Conservation (phyloP, 2,113 vertebrate genomes). For the Promerops cafer region DNA sequence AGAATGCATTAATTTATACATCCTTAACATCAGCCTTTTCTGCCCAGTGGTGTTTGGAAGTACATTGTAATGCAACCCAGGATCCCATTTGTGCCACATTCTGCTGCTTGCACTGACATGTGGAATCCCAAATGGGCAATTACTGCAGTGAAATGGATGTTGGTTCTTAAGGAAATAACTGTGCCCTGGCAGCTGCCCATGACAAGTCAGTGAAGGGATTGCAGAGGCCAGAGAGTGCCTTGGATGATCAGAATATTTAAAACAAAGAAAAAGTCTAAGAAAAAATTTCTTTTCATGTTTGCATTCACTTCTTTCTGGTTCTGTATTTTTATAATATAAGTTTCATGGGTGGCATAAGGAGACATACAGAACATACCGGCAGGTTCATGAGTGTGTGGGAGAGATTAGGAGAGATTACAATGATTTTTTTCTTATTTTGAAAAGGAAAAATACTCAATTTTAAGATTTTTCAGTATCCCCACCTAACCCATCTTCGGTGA, state of each 20-base stretch:
- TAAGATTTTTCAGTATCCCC: neutral
- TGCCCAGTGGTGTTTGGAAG: neutral
- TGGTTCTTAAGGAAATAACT: neutral
- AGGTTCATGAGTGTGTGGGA: neutral
- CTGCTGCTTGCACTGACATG: neutral
- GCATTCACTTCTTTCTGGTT: neutral
- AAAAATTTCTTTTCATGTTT: neutral
- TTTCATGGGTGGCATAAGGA: neutral
- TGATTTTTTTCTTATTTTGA: neutral
- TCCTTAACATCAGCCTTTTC: neutral
- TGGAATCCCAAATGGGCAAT: conserved; percentile 7
- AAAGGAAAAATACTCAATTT: neutral
- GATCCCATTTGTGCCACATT: neutral
- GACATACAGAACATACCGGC: neutral
- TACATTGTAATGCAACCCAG: neutral
- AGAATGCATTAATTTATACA: neutral
- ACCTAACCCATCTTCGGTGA: neutral
- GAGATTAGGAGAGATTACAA: neutral
- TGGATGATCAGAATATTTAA: neutral
- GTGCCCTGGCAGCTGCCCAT: neutral
- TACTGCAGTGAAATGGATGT: neutral
- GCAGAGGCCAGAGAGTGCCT: neutral
- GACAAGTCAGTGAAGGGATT: neutral
- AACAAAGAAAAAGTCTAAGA: neutral
- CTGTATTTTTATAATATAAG: neutral